These are phyloP conservation scores for Spodoptera litura DNA, from an alignment of 1,140 invertebrate species.

Conservation along the genomic window DNA sequence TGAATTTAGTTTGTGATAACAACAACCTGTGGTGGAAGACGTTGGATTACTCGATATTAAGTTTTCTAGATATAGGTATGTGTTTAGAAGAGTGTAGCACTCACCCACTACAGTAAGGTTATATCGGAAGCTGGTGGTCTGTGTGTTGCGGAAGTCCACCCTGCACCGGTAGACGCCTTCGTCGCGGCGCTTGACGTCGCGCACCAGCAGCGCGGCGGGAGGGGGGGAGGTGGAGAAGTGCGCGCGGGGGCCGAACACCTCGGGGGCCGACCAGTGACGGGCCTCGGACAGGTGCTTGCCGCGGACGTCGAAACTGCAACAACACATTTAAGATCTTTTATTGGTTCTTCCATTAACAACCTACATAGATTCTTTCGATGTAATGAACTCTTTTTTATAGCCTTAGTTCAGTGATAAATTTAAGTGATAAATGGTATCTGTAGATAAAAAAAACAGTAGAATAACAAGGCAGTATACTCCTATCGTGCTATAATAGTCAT, in stretches of 20 bases:
- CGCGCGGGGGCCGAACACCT: conserved; percentile 92
- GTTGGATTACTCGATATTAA: not conserved
- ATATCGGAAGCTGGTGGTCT: conserved; percentile 94
- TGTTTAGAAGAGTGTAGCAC: conserved; percentile 60
- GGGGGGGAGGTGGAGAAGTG: conserved; percentile 91
- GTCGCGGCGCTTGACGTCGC: conserved; percentile 93
- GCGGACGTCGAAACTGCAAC: conserved; percentile 92
- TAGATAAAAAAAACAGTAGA: too few relatives aligned
- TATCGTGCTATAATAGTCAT: too few relatives aligned
- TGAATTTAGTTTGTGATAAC: not conserved
- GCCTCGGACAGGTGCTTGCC: conserved; percentile 90
- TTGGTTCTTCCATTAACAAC: too few relatives aligned
- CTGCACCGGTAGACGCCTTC: conserved; percentile 95
- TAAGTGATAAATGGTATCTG: too few relatives aligned
- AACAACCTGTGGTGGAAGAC: not conserved
- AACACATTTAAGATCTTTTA: conserved; percentile 50
- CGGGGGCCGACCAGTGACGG: conserved; percentile 91
- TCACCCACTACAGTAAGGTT: conserved; percentile 96
- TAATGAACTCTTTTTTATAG: too few relatives aligned
- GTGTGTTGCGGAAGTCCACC: conserved; percentile 95
- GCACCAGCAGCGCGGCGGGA: conserved; percentile 90
- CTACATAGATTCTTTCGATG: too few relatives aligned
- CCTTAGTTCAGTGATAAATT: too few relatives aligned
- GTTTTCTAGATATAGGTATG: not conserved
- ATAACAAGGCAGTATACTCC: too few relatives aligned